Percentiles rank a stretch among this genome's conserved stretches.
phyloP scores from a whole-genome alignment of 2,113 vertebrate genomes.

The Trogon melanurus region DNA sequence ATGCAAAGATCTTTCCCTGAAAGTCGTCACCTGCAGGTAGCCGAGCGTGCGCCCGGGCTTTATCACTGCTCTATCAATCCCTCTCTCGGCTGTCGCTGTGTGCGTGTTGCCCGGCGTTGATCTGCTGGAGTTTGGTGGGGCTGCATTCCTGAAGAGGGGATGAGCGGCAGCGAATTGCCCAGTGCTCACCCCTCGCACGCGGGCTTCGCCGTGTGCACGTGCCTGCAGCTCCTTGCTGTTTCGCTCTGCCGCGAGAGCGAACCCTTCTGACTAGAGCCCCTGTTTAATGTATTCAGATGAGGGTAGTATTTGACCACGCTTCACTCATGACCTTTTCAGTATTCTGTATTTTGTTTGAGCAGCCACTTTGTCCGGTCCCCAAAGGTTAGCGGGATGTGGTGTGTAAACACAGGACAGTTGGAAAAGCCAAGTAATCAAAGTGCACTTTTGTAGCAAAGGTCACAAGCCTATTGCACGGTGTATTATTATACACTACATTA shows the following conservation, averaged over 20 bases:
- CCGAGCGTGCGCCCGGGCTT: accelerated
- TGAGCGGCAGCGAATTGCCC: accelerated
- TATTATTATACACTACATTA: background rate
- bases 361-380: background rate
- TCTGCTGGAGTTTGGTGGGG: accelerated
- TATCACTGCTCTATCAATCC: accelerated
- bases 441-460: background rate
- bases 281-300: background rate
- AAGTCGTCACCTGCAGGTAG: too few relatives aligned
- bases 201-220: accelerated
- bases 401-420: background rate
- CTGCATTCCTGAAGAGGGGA: accelerated
- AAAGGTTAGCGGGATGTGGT: background rate
- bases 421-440: background rate
- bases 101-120: background rate
- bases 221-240: background rate
- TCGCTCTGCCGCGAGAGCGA: background rate
- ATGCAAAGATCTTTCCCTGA: background rate
- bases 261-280: background rate
- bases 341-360: background rate
- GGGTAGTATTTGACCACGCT: background rate
- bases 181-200: accelerated
- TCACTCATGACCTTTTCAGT: background rate
- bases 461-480: background rate
- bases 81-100: background rate